A percentile compares a stretch with the other conserved stretches of the same genome.
These are phyloP conservation scores for Zeus faber DNA, from an alignment of 2,113 vertebrate species.

Conservation along the genomic window DNA sequence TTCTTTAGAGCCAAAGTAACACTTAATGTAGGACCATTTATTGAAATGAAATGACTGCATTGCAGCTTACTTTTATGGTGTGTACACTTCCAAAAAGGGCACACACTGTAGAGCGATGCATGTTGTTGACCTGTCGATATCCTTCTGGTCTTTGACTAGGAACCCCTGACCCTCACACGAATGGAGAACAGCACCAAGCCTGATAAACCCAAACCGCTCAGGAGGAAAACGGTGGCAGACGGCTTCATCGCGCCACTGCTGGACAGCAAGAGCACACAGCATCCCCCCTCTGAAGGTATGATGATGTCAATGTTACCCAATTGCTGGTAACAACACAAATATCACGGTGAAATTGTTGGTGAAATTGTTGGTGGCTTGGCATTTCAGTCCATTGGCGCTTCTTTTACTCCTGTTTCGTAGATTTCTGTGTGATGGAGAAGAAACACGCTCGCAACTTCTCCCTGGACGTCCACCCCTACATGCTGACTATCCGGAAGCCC, in stretches of 20 bases:
- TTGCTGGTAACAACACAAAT: neutral
- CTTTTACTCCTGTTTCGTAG: constrained; percentile 38
- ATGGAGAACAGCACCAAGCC: constrained; percentile 87
- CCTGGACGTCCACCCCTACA: constrained; percentile 94
- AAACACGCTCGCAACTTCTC: constrained; percentile 94
- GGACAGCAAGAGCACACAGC: constrained; percentile 85
- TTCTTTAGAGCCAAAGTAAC: too few relatives aligned
- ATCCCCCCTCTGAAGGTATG: constrained; percentile 73
- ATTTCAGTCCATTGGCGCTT: neutral
- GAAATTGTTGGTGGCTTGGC: too few relatives aligned
- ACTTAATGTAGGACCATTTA: too few relatives aligned
- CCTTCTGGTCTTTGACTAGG: constrained; percentile 59
- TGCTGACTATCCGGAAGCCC: constrained; percentile 88
- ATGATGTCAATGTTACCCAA: constrained; percentile 34
- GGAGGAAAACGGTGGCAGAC: constrained; percentile 88
- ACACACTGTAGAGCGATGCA: too few relatives aligned
- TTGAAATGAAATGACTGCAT: too few relatives aligned
- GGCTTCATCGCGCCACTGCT: constrained; percentile 87
- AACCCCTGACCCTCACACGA: constrained; percentile 85
- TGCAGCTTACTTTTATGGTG: too few relatives aligned
- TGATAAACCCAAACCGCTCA: constrained; percentile 89
- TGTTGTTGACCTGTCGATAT: too few relatives aligned
- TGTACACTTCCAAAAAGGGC: too few relatives aligned
- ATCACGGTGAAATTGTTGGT: neutral
- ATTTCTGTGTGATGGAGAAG: constrained; percentile 78